Evolutionary conservation across 2,113 vertebrate genomes (phyloP).

Genomic region (Himantopus leucocephalus): DNA sequence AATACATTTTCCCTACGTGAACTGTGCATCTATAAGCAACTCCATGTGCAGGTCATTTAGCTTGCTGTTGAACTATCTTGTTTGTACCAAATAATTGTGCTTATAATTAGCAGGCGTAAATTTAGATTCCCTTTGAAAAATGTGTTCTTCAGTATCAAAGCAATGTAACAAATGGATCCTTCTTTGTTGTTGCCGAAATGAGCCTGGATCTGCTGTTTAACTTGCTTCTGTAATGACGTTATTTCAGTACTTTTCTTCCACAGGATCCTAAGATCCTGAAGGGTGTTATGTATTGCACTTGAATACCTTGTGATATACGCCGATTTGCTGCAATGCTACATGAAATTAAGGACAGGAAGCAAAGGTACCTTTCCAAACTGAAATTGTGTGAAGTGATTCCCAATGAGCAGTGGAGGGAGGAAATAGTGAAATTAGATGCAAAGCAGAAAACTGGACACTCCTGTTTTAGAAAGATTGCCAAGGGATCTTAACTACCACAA

Average conservation of each 20-base stretch:
- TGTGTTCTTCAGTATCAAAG: neutral
- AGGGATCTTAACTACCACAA: neutral
- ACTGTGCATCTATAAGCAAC: neutral
- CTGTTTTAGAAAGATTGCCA: neutral
- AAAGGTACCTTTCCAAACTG: neutral
- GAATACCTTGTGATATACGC: neutral
- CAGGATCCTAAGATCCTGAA: neutral
- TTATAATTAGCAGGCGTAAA: neutral
- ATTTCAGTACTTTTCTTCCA: neutral
- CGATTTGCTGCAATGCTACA: neutral
- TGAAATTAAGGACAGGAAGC: neutral
- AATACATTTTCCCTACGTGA: neutral
- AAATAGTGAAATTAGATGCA: neutral
- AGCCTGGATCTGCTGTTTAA: neutral
- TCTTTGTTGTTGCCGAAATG: neutral
- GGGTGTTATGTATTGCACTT: neutral
- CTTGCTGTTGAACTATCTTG: neutral
- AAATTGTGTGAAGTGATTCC: rapidly evolving
- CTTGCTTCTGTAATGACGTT: neutral
- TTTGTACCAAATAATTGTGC: neutral
- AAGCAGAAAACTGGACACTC: neutral
- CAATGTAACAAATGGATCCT: neutral
- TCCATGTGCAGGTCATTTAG: neutral
- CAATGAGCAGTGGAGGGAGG: neutral
- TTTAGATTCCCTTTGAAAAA: neutral